Conservation (phyloP, 2,113 vertebrate genomes). For the Bucco capensis region DNA sequence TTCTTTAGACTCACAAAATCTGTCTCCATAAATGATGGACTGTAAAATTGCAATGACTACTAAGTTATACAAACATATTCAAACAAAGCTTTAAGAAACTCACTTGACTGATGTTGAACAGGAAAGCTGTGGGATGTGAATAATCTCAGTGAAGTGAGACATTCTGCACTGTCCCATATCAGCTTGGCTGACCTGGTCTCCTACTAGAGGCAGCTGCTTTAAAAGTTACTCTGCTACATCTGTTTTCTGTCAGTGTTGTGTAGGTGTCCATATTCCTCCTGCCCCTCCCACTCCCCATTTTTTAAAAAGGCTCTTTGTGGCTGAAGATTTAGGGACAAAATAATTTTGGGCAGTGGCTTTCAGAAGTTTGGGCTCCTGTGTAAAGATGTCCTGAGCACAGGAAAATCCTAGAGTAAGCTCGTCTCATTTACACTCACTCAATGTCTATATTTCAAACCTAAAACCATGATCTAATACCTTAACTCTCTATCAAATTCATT, state of each 20-base stretch:
- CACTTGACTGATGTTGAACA: background rate
- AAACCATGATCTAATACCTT: background rate
- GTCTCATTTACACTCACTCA: background rate
- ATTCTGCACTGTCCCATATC: fast-evolving
- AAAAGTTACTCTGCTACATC: fast-evolving
- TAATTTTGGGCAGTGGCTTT: background rate
- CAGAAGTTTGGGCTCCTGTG: background rate
- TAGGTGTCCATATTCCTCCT: background rate
- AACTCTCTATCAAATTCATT: background rate
- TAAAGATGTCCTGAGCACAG: background rate
- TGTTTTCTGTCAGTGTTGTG: background rate
- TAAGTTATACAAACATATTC: background rate
- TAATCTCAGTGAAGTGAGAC: background rate
- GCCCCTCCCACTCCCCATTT: fast-evolving
- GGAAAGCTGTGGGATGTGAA: background rate
- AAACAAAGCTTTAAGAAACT: background rate
- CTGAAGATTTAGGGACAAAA: background rate
- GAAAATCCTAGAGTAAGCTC: background rate
- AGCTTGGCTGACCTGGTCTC: background rate
- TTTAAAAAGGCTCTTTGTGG: background rate
- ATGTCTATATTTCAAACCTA: background rate
- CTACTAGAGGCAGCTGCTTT: background rate
- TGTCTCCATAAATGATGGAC: background rate
- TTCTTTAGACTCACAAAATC: background rate
- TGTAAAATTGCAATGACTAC: background rate